A percentile compares a stretch with the other conserved stretches of the same genome.
Evolutionary conservation across 2,888 invertebrate species (phyloP).

Genomic region (Agrochola lota): DNA sequence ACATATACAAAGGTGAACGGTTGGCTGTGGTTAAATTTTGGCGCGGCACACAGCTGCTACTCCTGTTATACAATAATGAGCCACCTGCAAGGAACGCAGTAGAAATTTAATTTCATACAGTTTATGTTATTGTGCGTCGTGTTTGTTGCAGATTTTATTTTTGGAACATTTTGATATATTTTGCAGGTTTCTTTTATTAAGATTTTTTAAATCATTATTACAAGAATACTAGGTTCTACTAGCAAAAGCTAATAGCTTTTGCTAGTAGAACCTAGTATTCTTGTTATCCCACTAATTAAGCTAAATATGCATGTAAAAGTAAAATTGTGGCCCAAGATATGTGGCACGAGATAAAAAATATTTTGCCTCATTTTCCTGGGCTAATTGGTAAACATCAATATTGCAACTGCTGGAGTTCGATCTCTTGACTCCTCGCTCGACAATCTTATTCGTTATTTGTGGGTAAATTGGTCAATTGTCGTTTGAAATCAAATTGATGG

Average conservation of each 20-base stretch:
- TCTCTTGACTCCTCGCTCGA: neutral
- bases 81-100: constrained; percentile 69
- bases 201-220: neutral
- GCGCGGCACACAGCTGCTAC: constrained; percentile 73
- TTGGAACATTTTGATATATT: neutral
- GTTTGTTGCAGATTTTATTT: constrained; percentile 44
- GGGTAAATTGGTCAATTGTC: neutral
- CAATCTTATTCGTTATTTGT: neutral
- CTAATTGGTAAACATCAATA: neutral
- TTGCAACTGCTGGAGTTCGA: too few species aligned
- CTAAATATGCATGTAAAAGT: neutral
- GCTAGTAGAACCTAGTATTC: neutral
- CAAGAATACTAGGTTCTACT: too few species aligned
- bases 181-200: neutral
- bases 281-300: neutral
- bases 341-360: too few species aligned
- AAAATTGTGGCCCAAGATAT: neutral
- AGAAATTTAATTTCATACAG: constrained; percentile 63
- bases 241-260: too few species aligned
- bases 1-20: constrained; percentile 56
- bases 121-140: constrained; percentile 60
- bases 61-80: constrained; percentile 63
- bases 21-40: constrained; percentile 74
- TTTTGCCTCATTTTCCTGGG: neutral
- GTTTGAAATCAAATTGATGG: neutral